phyloP scores from a whole-genome alignment of 2,797 vertebrate genomes.

The Pipistrellus pygmaeus region DNA sequence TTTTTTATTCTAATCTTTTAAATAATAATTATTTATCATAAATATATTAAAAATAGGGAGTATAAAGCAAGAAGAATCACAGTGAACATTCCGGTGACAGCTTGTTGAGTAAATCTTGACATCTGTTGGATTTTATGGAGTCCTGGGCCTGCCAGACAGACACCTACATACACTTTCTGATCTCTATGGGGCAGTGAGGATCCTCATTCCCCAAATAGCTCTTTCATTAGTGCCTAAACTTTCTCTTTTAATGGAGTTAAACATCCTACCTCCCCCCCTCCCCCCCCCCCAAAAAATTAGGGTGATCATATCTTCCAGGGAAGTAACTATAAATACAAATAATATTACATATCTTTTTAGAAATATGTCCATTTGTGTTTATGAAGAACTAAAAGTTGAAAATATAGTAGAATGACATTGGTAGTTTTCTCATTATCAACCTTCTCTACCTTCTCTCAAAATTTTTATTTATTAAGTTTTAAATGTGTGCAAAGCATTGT shows the following conservation, averaged over 20 bases:
- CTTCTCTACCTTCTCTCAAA: not conserved
- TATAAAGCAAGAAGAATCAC: not conserved
- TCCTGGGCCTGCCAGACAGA: not conserved
- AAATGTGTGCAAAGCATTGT: not conserved
- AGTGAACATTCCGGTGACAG: not conserved
- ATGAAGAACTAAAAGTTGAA: conserved; percentile 4
- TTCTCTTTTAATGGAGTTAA: not conserved
- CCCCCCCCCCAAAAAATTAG: not conserved
- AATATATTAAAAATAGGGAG: not conserved
- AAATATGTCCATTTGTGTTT: not conserved
- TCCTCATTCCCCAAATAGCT: not conserved
- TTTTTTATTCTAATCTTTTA: not conserved
- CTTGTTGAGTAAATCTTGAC: not conserved
- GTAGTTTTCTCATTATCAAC: not conserved
- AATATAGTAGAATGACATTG: not conserved
- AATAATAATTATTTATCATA: not conserved
- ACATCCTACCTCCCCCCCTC: not conserved
- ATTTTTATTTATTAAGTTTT: not conserved
- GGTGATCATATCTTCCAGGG: not conserved
- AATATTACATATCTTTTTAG: not conserved
- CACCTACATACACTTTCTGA: not conserved
- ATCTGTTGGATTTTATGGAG: not conserved
- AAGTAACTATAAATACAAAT: not conserved
- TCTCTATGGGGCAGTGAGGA: not conserved
- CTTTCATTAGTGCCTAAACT: not conserved